Evolutionary conservation across 2,888 invertebrate genomes (phyloP).

Genomic region (Drosophila lacicola): DNA sequence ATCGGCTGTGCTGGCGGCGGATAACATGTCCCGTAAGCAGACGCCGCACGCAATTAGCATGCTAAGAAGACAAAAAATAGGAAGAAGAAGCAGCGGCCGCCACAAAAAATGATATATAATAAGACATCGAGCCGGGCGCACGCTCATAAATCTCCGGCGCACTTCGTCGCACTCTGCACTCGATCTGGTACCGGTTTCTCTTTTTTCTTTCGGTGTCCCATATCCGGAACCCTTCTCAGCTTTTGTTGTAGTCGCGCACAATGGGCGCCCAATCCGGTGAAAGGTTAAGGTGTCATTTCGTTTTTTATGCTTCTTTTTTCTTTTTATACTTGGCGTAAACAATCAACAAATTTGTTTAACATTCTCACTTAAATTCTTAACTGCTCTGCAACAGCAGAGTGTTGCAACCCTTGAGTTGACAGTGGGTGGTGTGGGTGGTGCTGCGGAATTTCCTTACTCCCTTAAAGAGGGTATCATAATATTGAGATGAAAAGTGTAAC

Average conservation of each 20-base stretch:
- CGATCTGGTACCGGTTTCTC: slow-evolving; percentile 34
- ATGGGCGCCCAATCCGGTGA: slow-evolving; percentile 56
- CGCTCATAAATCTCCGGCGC: slow-evolving; percentile 70
- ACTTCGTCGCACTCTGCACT: slow-evolving; percentile 56
- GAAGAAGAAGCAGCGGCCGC: slow-evolving; percentile 21
- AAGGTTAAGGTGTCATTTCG: slow-evolving; percentile 74
- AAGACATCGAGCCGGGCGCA: slow-evolving; percentile 48
- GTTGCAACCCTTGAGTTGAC: slow-evolving; percentile 67
- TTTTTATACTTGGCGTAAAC: slow-evolving; percentile 50
- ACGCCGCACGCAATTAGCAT: slow-evolving; percentile 73
- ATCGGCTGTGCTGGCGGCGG: slow-evolving; percentile 9
- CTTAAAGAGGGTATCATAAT: not conserved
- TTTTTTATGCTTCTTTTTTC: slow-evolving; percentile 2
- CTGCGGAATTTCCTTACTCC: slow-evolving; percentile 30
- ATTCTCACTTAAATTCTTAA: slow-evolving; percentile 50
- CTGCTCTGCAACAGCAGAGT: slow-evolving; percentile 40
- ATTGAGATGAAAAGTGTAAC: not conserved
- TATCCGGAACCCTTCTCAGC: slow-evolving; percentile 62
- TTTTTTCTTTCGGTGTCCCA: slow-evolving; percentile 52
- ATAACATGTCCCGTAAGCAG: slow-evolving; percentile 62
- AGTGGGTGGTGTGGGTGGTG: slow-evolving; percentile 11
- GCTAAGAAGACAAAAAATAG: slow-evolving; percentile 36
- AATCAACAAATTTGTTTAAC: slow-evolving; percentile 78
- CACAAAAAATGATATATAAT: slow-evolving; percentile 53
- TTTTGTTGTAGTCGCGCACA: slow-evolving; percentile 39